Evolutionary conservation across 92 coral and sea anemone genomes (phyloP), one percentile per base, ranked within the genome.

Genomic region (Epizoanthus illoricatus): DNA sequence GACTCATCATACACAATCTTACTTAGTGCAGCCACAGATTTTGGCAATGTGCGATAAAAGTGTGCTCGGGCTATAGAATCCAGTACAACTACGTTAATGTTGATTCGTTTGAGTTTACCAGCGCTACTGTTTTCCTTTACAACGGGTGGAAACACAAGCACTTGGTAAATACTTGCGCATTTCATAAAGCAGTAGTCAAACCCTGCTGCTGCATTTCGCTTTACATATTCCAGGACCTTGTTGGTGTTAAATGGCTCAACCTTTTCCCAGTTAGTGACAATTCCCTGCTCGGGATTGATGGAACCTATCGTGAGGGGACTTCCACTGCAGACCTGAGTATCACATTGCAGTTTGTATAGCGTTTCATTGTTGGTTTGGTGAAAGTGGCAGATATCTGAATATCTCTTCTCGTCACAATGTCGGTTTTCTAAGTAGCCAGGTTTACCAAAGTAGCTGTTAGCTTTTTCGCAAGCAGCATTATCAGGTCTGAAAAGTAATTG

Each of bases 41-140:
- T 71, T 40, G 87, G 86, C 87, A 89, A n/a, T 18, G 67, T 47
- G 13, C 92, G 92, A 64, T 75, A 89, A 61, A 89, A 89, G 63
- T 89, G 92, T 24, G 89, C 88, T 19, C 92, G 59, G 5, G 92
- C 85, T 16, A 89, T 76, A 0, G 92, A 89, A 33, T 89, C 92
- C 74, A 89, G 62, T 52, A 86, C 80, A 17, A 89, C 84, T 6
- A 89, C 73, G 52, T 89, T 89, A 21, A 89, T 81, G 66, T 89
- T 89, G 20, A 89, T 83, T 36, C 74, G 69, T 6, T 72, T 76
- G 43, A 5, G n/a, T 65, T 54, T 71, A 18, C 84, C 75, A 18
- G 21, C 52, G 2, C n/a, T 65, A 9, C 72, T 64, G 17, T 81
- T 71, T 21, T 40, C 28, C 7, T 70, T 63, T 11, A 84, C 61